Percentiles rank a stretch among this genome's conserved stretches.
Conservation (phyloP, 2,113 vertebrate species). For the Nymphicus hollandicus region DNA sequence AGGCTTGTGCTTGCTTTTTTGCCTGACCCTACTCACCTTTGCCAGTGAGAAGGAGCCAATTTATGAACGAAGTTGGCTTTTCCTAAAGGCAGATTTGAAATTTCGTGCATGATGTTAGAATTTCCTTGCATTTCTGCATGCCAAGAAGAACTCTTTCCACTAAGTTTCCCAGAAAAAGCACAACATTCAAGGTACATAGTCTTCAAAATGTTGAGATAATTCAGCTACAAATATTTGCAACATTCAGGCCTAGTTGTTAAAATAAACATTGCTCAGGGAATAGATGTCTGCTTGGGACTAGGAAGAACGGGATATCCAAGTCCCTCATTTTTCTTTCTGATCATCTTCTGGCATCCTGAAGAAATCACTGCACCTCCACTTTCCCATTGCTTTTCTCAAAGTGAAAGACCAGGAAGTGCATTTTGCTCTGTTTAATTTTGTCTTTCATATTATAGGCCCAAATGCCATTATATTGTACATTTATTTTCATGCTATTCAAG, state of each 20-base stretch:
- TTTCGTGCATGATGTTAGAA: constrained; percentile 41
- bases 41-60: not conserved
- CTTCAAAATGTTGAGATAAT: constrained; percentile 28
- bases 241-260: not conserved
- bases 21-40: constrained; percentile 21
- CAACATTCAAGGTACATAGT: not conserved
- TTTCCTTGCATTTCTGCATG: constrained; percentile 34
- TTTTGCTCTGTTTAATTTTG: not conserved
- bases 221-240: constrained; percentile 25
- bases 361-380: not conserved
- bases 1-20: not conserved
- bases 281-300: not conserved
- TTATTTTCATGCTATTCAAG: not conserved
- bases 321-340: not conserved
- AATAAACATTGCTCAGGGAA: not conserved
- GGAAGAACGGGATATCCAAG: not conserved
- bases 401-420: not conserved
- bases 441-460: not conserved
- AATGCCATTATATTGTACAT: not conserved
- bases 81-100: constrained; percentile 45
- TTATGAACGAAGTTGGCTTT: constrained; percentile 35
- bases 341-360: not conserved
- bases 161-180: constrained; percentile 37
- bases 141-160: constrained; percentile 28
- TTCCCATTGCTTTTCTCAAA: not conserved